Evolutionary conservation across 2,888 invertebrate genomes (phyloP), one percentile per base, ranked within the genome.

Genomic region (Chrysolina oricalcia): DNA sequence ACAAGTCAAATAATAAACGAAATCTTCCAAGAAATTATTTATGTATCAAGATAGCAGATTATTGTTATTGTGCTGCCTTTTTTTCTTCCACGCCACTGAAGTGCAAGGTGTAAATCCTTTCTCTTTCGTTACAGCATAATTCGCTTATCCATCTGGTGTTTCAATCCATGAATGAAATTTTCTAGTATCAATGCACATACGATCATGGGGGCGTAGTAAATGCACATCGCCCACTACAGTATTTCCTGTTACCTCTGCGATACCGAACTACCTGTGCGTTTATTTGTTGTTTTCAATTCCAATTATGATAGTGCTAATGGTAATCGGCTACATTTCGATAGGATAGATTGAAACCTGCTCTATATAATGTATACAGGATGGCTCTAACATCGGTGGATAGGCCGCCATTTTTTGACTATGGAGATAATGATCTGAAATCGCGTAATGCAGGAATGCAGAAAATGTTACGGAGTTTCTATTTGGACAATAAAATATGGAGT

Each of bases 91-190:
- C 76, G 73, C 76, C 74, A 80, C 73, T 80, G 78, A 56, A 72
- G 65, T 71, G 78, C 79, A 78, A 81, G 80, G 81, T 81, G 79
- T 76, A 78, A 81, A 74, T 72, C 76, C 76, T 77, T 77, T 77
- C 76, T 77, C 76, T 77, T 77, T 77, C 66, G 46, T 35, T 78
- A 62, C 62, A 72, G 23, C 40, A 68, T 19, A 21, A 63, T 35
- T 19, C 19, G 8, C 59, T 40, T 48, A 73, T 50, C 50, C 68
- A 68, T 46, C 35, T 72, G 65, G 74, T 77, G 72, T 74, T 70
- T 74, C 63, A 56, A 56, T 73, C 62, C 43, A 73, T 68, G 65
- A 73, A 66, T 56, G 65, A 67, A 63, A 70, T 50, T 50, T 67
- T 74, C 66, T 66, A 59, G 72, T 78, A 78, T 77, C 78, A 77